Evolutionary conservation across 2,797 vertebrate species (phyloP).

Genomic region (Phataginus tetradactyla): DNA sequence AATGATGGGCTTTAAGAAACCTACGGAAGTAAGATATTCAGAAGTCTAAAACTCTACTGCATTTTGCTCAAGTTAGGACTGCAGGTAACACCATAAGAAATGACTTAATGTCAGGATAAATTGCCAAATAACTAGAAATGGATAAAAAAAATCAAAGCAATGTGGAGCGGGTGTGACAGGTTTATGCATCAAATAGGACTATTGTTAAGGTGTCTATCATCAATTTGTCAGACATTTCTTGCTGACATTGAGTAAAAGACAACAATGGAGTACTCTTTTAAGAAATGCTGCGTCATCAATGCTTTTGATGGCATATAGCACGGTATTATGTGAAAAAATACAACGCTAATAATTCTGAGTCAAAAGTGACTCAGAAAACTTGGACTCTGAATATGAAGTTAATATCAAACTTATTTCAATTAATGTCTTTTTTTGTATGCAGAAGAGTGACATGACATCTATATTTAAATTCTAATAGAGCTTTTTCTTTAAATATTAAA

Average conservation of each 20-base stretch:
- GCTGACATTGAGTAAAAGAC: not conserved
- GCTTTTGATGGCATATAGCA: not conserved
- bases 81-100: not conserved
- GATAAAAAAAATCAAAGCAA: not conserved
- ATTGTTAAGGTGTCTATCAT: not conserved
- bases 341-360: not conserved
- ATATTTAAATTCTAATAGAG: not conserved
- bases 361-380: not conserved
- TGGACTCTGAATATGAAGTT: not conserved
- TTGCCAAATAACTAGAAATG: not conserved
- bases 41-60: not conserved
- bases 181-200: not conserved
- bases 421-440: not conserved
- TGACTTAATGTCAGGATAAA: not conserved
- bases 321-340: not conserved
- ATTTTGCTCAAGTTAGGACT: not conserved
- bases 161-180: not conserved
- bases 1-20: not conserved
- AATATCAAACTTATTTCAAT: not conserved
- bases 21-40: not conserved
- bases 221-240: not conserved
- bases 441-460: not conserved
- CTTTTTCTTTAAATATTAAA: not conserved
- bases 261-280: not conserved
- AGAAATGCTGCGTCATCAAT: not conserved